These are phyloP conservation scores for Paramuricea clavata DNA, from an alignment of 92 coral and sea anemone genomes.

Conservation along the genomic window DNA sequence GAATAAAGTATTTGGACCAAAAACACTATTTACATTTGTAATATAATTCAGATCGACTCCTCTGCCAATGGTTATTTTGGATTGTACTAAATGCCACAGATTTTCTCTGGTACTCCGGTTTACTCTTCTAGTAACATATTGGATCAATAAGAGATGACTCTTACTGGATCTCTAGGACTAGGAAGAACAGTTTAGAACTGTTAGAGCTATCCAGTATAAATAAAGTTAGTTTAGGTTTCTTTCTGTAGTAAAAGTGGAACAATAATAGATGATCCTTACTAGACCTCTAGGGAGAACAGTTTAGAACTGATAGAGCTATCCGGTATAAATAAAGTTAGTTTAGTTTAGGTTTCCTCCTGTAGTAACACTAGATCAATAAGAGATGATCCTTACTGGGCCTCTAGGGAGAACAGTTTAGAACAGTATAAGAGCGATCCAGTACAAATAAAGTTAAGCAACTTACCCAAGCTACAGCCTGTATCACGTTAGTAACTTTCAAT, in stretches of 20 bases:
- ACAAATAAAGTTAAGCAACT: background rate
- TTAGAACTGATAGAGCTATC: background rate
- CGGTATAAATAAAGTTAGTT: background rate
- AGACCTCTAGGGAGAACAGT: too few relatives aligned
- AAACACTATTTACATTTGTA: too few relatives aligned
- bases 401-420: slow-evolving; percentile 1
- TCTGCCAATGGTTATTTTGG: background rate
- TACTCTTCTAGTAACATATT: background rate
- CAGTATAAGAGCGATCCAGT: background rate
- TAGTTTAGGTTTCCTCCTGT: slow-evolving; percentile 9
- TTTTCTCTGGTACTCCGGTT: background rate
- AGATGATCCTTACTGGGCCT: slow-evolving; percentile 9
- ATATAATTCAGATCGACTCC: too few relatives aligned
- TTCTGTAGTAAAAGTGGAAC: background rate
- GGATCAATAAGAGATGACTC: too few relatives aligned
- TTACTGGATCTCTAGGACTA: too few relatives aligned
- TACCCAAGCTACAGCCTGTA: slow-evolving; percentile 94
- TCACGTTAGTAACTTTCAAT: slow-evolving; percentile 85
- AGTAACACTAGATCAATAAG: slow-evolving; percentile 9
- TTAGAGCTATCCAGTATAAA: background rate
- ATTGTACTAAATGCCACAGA: background rate
- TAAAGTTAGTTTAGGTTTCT: background rate
- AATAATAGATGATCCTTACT: too few relatives aligned
- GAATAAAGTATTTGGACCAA: background rate
- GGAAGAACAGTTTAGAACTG: background rate